Conservation (phyloP, 1,140 invertebrate genomes). For the Ceratina australensis region DNA sequence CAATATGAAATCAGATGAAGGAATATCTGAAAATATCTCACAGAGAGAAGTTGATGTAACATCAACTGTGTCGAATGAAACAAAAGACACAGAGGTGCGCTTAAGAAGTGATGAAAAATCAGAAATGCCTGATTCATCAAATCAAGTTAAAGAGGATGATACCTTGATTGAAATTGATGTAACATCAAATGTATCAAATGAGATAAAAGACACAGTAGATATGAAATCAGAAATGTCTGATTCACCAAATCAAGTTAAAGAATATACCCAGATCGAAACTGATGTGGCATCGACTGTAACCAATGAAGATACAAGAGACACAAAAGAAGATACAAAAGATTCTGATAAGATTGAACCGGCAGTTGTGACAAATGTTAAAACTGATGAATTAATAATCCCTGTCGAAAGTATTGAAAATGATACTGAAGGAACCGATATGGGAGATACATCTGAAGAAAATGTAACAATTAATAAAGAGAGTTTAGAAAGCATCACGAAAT, state of each 20-base stretch:
- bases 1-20: conserved; percentile 44
- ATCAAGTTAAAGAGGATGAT: conserved; percentile 1
- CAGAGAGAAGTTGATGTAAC: too few relatives aligned
- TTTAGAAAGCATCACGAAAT: neutral
- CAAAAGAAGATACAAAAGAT: neutral
- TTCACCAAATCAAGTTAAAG: neutral
- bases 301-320: too few relatives aligned
- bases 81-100: too few relatives aligned
- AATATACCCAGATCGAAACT: neutral
- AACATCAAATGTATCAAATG: conserved; percentile 27
- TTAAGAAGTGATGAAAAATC: too few relatives aligned
- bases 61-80: too few relatives aligned
- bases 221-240: too few relatives aligned
- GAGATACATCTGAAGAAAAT: neutral
- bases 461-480: neutral
- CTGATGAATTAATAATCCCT: neutral
- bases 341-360: neutral
- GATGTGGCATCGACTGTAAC: conserved; percentile 16
- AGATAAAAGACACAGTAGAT: too few relatives aligned
- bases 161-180: neutral
- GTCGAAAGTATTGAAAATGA: neutral
- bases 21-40: neutral
- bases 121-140: neutral
- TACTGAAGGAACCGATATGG: neutral
- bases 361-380: neutral